These are phyloP conservation scores for Vimba vimba DNA, from an alignment of 2,113 vertebrate species.

Conservation along the genomic window DNA sequence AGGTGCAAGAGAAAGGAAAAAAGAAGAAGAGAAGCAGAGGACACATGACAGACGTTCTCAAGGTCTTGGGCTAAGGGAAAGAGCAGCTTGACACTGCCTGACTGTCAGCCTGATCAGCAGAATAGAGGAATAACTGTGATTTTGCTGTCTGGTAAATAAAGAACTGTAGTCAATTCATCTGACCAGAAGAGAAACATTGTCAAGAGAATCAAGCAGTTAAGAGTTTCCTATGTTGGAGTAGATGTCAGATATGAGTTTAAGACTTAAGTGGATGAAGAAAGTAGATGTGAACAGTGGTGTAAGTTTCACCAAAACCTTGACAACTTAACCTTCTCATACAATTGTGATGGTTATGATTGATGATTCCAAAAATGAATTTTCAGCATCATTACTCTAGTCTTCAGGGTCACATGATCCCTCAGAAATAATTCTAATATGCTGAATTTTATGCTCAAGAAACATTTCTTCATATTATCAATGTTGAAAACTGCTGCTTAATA, in stretches of 20 bases:
- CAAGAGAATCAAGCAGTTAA: background rate
- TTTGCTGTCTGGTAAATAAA: constrained; percentile 14
- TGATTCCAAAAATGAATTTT: too few relatives aligned
- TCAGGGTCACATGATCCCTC: too few relatives aligned
- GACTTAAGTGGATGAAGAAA: background rate
- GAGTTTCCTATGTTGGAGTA: background rate
- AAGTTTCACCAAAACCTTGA: background rate
- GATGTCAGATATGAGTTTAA: background rate
- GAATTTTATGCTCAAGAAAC: background rate
- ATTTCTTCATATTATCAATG: background rate
- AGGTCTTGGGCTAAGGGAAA: constrained; percentile 5
- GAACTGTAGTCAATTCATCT: background rate
- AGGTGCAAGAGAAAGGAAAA: background rate
- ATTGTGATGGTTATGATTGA: background rate
- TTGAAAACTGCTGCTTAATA: background rate
- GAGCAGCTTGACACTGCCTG: background rate
- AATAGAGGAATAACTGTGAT: constrained; percentile 31
- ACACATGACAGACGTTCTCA: constrained; percentile 24
- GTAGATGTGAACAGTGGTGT: background rate
- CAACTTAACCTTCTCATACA: background rate
- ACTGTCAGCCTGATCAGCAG: constrained; percentile 19
- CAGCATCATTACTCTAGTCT: too few relatives aligned
- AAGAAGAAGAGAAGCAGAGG: background rate
- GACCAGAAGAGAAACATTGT: background rate
- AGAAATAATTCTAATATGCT: background rate